Conservation (phyloP, 2,888 invertebrate species). For the Pantelozetes paolii region DNA sequence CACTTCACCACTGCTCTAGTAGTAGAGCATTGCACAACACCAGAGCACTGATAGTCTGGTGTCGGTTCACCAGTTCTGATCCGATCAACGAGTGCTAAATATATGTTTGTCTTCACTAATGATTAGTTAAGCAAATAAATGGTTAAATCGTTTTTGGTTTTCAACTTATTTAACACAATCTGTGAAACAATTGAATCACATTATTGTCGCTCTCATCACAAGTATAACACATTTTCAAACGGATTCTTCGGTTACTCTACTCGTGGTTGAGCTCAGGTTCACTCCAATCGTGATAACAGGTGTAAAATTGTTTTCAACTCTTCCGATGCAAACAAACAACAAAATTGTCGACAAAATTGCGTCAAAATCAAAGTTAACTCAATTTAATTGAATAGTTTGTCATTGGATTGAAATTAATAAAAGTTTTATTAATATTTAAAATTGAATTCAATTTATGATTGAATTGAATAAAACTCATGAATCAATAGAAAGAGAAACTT, state of each 20-base stretch:
- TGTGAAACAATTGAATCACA: background rate
- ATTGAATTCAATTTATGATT: too few species aligned
- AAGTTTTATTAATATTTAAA: too few species aligned
- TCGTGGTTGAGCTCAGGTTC: background rate
- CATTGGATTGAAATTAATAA: background rate
- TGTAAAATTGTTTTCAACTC: background rate
- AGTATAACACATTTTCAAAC: background rate
- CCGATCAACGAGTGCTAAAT: background rate
- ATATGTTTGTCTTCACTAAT: background rate
- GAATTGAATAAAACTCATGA: too few species aligned
- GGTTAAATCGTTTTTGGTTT: background rate
- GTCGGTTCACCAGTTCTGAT: constrained; percentile 14
- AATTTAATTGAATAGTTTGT: too few species aligned
- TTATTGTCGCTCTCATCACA: background rate
- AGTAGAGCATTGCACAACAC: constrained; percentile 12
- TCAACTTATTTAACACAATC: background rate
- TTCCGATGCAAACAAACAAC: background rate
- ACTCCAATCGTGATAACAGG: background rate
- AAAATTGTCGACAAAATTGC: background rate
- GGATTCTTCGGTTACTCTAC: background rate
- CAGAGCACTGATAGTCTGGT: constrained; percentile 5
- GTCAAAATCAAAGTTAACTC: background rate
- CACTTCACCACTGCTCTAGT: background rate
- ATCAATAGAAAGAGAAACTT: too few species aligned
- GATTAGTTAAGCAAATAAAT: constrained; percentile 1